A percentile compares a stretch with the other conserved stretches of the same genome.
These are phyloP conservation scores for Aegotheles bennettii DNA, from an alignment of 2,113 vertebrate species.

Conservation along the genomic window DNA sequence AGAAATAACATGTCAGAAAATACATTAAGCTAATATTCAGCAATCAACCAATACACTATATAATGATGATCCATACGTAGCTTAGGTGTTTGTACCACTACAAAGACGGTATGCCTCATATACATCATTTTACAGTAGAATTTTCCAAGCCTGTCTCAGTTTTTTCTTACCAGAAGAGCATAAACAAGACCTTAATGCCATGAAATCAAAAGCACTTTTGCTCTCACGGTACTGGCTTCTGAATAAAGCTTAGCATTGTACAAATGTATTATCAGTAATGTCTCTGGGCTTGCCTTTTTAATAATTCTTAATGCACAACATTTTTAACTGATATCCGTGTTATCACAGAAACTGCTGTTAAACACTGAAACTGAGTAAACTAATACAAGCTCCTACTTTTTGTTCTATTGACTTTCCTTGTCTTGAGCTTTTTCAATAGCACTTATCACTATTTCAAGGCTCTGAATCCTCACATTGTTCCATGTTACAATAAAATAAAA, in stretches of 20 bases:
- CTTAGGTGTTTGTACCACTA: background rate
- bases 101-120: background rate
- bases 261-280: background rate
- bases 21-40: background rate
- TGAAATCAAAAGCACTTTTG: background rate
- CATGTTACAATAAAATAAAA: background rate
- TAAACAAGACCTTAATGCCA: background rate
- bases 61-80: background rate
- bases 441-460: background rate
- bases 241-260: background rate
- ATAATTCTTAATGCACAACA: background rate
- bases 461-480: background rate
- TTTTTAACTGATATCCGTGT: background rate
- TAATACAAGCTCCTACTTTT: background rate
- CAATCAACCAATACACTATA: background rate
- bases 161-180: background rate
- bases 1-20: background rate
- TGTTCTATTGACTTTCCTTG: background rate
- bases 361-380: background rate
- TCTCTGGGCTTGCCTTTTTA: background rate
- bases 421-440: background rate
- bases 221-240: background rate
- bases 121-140: background rate
- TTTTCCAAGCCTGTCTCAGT: background rate
- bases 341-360: background rate